Percentiles rank a stretch among this genome's conserved stretches.
phyloP scores from a whole-genome alignment of 2,113 vertebrate species.

The Noturus placidus region DNA sequence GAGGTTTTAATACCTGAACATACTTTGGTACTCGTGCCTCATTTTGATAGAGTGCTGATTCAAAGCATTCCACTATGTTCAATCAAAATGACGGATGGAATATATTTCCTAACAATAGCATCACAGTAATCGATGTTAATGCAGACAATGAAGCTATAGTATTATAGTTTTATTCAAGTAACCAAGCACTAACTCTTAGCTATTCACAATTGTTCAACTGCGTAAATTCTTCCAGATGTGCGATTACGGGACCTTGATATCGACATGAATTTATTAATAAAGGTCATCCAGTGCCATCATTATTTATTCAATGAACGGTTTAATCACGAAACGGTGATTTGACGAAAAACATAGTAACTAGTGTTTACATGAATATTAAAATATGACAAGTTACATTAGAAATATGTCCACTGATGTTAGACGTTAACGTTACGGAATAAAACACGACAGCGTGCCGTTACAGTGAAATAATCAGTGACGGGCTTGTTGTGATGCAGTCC shows the following conservation, averaged over 20 bases:
- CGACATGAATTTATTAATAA: not conserved
- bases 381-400: not conserved
- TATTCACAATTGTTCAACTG: not conserved
- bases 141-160: not conserved
- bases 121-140: not conserved
- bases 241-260: not conserved
- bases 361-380: not conserved
- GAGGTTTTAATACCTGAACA: not conserved
- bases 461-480: not conserved
- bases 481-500: not conserved
- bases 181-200: not conserved
- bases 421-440: not conserved
- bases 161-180: not conserved
- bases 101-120: not conserved
- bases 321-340: not conserved
- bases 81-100: constrained; percentile 52
- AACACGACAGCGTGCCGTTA: not conserved
- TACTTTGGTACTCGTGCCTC: constrained; percentile 46
- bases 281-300: not conserved
- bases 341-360: not conserved
- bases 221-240: not conserved
- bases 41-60: constrained; percentile 56
- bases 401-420: not conserved
- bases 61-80: constrained; percentile 39
- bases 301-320: not conserved